Base-by-base conservation (phyloP, 2,888 invertebrate genomes). In the Lochmaea crataegi region DNA sequence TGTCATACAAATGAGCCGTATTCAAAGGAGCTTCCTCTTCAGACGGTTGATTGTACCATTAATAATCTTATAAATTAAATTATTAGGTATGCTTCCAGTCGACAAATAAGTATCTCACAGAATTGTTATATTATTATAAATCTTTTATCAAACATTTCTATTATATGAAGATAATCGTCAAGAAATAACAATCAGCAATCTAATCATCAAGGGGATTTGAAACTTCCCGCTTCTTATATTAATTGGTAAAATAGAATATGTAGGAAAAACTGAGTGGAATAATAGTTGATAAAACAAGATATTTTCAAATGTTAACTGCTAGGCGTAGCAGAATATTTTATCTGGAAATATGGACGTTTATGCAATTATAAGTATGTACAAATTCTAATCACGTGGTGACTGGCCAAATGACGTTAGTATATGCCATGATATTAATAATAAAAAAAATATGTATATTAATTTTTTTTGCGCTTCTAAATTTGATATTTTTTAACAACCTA, bases 31-130 rank as follows among this genome's bases (percentile, higher is more conserved):
- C 75, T 76, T 76, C 76, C 77, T 74, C 69, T 74, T 61, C 63
- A 63, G 66, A 69, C 70, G 71, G 67, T 73, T 78, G 76, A 79
- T 79, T 75, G 77, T 78, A 77, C 76, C 77, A 79, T 75, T 76
- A 75, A 77, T 77, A 53, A 53, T 53, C 53, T 53, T 53, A 18
- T 53, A 53, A 74, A 38, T 63, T 42, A n/a, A 63, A 63, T 63
- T 63, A 63, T 26, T 63, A 12, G 18, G 2, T 32, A 22, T 63
- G 32, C 41, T 63, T 14, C 22, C 41, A 32, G 18, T 53, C 18
- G 53, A 53, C 53, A 53, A 53, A 53, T 53, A 53, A 53, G 10
- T 18, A 53, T 53, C 53, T 53, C 53, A 18, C 53, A 6, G 0
- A 16, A 53, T 53, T 53, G 16, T 53, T 9, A 53, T 53, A 53